Evolutionary conservation across 2,888 invertebrate genomes (phyloP), one percentile per base, ranked within the genome.

Genomic region (Caenorhabditis macrosperma): DNA sequence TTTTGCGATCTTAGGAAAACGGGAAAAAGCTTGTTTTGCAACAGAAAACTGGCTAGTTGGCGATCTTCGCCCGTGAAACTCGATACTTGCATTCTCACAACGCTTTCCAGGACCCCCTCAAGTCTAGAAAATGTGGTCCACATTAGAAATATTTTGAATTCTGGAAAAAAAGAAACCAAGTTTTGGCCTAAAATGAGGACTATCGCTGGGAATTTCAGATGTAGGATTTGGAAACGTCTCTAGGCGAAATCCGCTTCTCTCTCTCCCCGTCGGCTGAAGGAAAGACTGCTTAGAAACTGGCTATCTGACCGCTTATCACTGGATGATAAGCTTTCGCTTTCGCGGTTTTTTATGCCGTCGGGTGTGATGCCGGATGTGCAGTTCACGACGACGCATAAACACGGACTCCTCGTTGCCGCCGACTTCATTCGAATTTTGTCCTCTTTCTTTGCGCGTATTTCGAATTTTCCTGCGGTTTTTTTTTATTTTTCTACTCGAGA

Each of bases 301-400:
- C 38, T 64, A 54, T 35, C n/a, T 38, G 52, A 7, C 24, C 17
- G 12, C n/a, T 26, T 26, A 33, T 52, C 26, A 64, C 26, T 38
- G 35, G 15, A 4, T 2, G 28, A 55, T 12, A 44, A 54, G 71
- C 71, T 63, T 71, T 71, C 71, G 60, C 71, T 71, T 71, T 71
- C 71, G 71, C 71, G 71, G 44, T 55, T 17, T 2, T 63, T 63
- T 20, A 10, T 64, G 69, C 64, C 77, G 77, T 77, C 57, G 59
- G 15, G 17, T 69, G 17, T 28, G 48, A 9, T 76, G 69, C n/a
- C 12, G 1, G 17, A 7, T 22, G 50, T 44, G 48, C 20, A 33
- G 48, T 50, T 20, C 77, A 69, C 69, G 26, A 6, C 12, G 26
- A 59, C 77, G 77, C 63, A 24, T 33, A 77, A 41, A 24, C 41